Conservation (phyloP, 2,113 vertebrate species). For the Piaya cayana region DNA sequence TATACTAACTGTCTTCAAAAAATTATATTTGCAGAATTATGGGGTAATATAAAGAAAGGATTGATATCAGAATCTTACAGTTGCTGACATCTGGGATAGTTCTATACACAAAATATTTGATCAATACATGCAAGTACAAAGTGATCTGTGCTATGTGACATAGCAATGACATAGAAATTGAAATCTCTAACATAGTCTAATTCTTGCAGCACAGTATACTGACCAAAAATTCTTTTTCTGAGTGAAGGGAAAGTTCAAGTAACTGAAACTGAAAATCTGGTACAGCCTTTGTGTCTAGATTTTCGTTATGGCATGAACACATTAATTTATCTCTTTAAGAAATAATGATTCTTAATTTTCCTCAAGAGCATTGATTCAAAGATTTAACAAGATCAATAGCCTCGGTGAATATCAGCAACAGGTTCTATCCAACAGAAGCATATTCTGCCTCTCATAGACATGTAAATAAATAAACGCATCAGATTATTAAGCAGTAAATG, state of each 20-base stretch:
- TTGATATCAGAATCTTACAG: neutral
- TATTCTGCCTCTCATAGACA: neutral
- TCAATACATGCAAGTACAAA: neutral
- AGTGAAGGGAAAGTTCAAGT: neutral
- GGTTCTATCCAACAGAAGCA: neutral
- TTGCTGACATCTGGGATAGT: neutral
- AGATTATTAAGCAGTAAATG: neutral
- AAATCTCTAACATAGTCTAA: neutral
- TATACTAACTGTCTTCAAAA: neutral
- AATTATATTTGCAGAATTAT: slow-evolving; percentile 3
- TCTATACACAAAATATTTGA: neutral
- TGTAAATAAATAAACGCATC: neutral
- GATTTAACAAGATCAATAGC: neutral
- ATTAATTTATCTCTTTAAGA: neutral
- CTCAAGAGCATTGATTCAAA: neutral
- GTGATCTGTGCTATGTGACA: neutral
- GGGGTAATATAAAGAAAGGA: neutral
- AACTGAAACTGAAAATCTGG: neutral
- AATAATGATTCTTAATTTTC: neutral
- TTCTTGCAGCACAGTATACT: neutral
- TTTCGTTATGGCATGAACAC: neutral
- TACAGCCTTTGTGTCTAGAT: neutral
- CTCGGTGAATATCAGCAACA: neutral
- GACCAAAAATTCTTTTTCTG: neutral
- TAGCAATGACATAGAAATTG: slow-evolving; percentile 33